Conservation (phyloP, 2,113 vertebrate species). For the Corythornis madagascariensis region DNA sequence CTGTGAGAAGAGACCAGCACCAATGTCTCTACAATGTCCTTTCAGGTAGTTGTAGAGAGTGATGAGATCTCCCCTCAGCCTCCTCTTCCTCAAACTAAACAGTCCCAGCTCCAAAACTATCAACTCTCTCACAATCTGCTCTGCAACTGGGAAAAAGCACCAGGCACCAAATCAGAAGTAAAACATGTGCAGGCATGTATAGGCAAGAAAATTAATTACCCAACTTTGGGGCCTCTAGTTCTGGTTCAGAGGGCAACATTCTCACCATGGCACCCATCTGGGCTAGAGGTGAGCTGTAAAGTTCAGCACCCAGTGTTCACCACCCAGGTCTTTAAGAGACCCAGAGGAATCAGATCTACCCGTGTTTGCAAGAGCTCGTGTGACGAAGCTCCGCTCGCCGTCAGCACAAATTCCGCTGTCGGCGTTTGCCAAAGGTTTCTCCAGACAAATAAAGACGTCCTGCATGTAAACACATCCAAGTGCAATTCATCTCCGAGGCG, state of each 20-base stretch:
- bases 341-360: not conserved
- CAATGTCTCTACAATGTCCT: too few species aligned
- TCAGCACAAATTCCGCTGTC: not conserved
- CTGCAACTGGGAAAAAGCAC: not conserved
- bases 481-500: not conserved
- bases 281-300: not conserved
- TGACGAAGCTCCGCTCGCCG: not conserved
- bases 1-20: too few species aligned
- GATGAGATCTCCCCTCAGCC: too few species aligned
- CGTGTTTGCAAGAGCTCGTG: rapidly evolving
- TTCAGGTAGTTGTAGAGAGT: too few species aligned
- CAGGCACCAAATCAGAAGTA: not conserved
- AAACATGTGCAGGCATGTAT: not conserved
- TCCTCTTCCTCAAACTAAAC: too few species aligned
- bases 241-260: not conserved
- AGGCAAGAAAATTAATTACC: not conserved
- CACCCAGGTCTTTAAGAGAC: not conserved
- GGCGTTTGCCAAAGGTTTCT: conserved; percentile 15
- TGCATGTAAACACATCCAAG: conserved; percentile 9
- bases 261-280: not conserved
- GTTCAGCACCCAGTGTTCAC: not conserved
- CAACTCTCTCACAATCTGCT: not conserved
- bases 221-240: not conserved
- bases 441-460: conserved; percentile 14
- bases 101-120: not conserved